These are phyloP conservation scores for Escarpia spicata DNA, from an alignment of 2,888 invertebrate genomes.

Conservation along the genomic window DNA sequence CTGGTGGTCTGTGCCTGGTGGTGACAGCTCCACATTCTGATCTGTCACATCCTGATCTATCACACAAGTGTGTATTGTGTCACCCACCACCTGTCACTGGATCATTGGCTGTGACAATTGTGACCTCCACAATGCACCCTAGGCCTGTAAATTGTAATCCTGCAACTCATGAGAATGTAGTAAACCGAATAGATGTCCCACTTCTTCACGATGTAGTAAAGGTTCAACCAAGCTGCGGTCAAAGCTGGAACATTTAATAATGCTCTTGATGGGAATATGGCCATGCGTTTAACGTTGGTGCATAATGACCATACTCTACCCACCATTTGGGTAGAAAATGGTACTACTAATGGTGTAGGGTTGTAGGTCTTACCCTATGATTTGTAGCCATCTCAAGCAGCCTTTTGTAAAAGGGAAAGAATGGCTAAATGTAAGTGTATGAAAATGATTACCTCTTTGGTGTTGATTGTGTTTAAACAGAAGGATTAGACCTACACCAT, in stretches of 20 bases:
- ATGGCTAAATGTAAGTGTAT: not conserved
- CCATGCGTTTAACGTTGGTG: too few relatives aligned
- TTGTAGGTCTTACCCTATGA: not conserved
- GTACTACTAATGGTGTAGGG: too few relatives aligned
- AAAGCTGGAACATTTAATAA: too few relatives aligned
- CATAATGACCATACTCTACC: too few relatives aligned
- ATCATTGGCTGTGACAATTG: conserved; percentile 9
- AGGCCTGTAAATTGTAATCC: not conserved
- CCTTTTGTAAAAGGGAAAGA: not conserved
- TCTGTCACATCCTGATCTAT: not conserved
- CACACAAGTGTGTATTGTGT: not conserved
- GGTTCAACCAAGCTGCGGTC: too few relatives aligned
- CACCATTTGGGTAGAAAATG: too few relatives aligned
- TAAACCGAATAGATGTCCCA: not conserved
- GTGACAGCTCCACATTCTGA: not conserved
- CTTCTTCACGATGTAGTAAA: too few relatives aligned
- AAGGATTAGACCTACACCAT: not conserved
- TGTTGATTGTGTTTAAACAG: not conserved
- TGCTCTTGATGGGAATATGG: too few relatives aligned
- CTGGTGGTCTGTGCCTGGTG: not conserved
- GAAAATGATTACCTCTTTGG: not conserved
- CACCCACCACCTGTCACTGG: not conserved
- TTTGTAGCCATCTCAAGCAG: not conserved
- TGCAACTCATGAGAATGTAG: not conserved
- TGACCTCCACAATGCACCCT: not conserved